Evolutionary conservation across 2,888 invertebrate genomes (phyloP).

Genomic region (Melanophora roralis): DNA sequence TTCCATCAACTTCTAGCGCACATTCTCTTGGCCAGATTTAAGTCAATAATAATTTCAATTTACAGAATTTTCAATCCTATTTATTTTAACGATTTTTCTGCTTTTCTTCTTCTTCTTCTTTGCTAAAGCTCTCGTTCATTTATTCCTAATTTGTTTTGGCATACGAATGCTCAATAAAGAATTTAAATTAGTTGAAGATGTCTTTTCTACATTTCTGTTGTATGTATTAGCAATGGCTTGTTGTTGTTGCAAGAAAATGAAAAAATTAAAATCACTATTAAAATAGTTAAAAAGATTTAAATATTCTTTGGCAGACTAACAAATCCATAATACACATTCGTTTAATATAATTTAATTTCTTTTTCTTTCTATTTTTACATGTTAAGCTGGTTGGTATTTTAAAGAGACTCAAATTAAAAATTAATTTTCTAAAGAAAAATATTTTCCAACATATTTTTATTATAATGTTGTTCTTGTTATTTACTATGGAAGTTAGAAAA

Average conservation of each 20-base stretch:
- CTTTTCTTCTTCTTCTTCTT: neutral
- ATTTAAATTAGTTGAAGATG: conserved; percentile 57
- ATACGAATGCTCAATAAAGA: conserved; percentile 57
- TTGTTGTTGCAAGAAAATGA: neutral
- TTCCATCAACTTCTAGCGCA: conserved; percentile 20
- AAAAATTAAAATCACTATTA: conserved; percentile 48
- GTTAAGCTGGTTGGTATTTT: conserved; percentile 42
- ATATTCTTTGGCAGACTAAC: conserved; percentile 35
- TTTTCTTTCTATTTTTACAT: neutral
- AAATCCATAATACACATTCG: conserved; percentile 12
- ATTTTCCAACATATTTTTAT: conserved; percentile 4
- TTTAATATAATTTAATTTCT: neutral
- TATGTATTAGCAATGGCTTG: neutral
- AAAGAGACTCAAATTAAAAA: conserved; percentile 56
- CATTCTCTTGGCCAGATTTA: conserved; percentile 50
- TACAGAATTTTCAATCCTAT: conserved; percentile 49
- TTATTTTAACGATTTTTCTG: neutral
- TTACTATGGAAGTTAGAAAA: too few species aligned
- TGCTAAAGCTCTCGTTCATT: conserved; percentile 43
- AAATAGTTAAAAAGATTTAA: conserved; percentile 58
- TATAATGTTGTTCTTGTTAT: conserved; percentile 13
- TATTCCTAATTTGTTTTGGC: conserved; percentile 61
- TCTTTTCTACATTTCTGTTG: neutral
- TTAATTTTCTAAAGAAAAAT: conserved; percentile 39
- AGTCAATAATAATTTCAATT: conserved; percentile 63